Percentiles rank a stretch among this genome's conserved stretches.
Evolutionary conservation across 2,113 vertebrate genomes (phyloP).

Genomic region (Malurus cyaneus): DNA sequence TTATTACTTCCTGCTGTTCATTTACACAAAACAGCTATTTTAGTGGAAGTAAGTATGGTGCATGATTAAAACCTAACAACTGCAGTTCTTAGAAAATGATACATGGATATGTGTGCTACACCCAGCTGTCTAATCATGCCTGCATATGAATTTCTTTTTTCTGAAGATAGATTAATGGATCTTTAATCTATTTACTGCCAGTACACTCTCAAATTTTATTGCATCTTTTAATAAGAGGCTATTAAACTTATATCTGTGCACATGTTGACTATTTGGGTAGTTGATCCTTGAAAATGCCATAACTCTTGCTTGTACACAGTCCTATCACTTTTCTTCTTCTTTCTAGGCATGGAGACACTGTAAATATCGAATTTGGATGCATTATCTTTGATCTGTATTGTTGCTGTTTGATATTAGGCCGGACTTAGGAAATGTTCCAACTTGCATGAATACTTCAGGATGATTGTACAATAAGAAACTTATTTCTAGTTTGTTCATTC

Average conservation of each 20-base stretch:
- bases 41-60: not conserved
- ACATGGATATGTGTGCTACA: not conserved
- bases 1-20: constrained; percentile 25
- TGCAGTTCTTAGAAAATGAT: not conserved
- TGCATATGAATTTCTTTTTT: constrained; percentile 21
- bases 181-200: constrained; percentile 54
- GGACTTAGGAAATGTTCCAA: constrained; percentile 22
- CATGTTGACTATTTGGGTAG: constrained; percentile 37
- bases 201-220: constrained; percentile 52
- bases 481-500: not conserved
- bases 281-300: constrained; percentile 41
- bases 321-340: constrained; percentile 38
- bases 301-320: constrained; percentile 37
- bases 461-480: not conserved
- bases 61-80: constrained; percentile 6
- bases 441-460: not conserved
- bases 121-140: not conserved
- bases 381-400: constrained; percentile 40
- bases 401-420: constrained; percentile 21
- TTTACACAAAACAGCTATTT: constrained; percentile 10
- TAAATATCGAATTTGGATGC: constrained; percentile 52
- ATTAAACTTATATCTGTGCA: constrained; percentile 25
- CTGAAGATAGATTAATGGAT: constrained; percentile 43
- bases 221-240: constrained; percentile 47
- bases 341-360: not conserved